These are phyloP conservation scores for Cheirogaleus major DNA, from an alignment of 2,797 vertebrate species.

Conservation along the genomic window DNA sequence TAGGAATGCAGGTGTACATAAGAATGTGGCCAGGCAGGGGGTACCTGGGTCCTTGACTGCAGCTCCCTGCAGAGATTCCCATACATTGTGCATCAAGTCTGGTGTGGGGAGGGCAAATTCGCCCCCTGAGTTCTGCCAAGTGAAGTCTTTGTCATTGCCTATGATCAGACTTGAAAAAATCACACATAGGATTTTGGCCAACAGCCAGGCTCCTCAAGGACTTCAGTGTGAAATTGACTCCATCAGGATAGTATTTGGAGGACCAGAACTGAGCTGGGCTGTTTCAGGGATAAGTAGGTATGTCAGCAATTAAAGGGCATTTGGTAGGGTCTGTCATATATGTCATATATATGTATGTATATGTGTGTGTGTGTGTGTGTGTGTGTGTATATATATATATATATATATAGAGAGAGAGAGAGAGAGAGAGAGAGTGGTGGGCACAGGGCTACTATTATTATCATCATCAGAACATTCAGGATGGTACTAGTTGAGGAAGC, in stretches of 20 bases:
- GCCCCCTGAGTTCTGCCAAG: not conserved
- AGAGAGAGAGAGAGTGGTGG: not conserved
- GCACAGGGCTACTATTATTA: not conserved
- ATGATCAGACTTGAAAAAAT: not conserved
- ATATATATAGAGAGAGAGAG: no score
- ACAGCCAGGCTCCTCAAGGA: not conserved
- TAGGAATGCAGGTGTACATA: not conserved
- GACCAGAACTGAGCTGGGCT: not conserved
- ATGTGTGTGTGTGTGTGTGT: no score
- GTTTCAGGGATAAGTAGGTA: not conserved
- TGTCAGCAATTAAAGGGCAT: not conserved
- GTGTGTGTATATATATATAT: no score
- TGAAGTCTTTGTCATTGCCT: not conserved
- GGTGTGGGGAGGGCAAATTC: no score
- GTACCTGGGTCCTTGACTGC: not conserved
- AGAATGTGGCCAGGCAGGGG: not conserved
- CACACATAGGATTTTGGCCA: not conserved
- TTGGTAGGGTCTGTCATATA: not conserved
- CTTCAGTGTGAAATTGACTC: not conserved
- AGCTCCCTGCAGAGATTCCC: not conserved
- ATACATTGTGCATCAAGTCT: not conserved
- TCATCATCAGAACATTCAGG: not conserved
- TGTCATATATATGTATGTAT: no score
- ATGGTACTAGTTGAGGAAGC: not conserved
- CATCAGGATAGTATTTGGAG: not conserved